These are phyloP conservation scores for Leptinotarsa lineolata DNA, from an alignment of 1,140 invertebrate species.

Conservation along the genomic window DNA sequence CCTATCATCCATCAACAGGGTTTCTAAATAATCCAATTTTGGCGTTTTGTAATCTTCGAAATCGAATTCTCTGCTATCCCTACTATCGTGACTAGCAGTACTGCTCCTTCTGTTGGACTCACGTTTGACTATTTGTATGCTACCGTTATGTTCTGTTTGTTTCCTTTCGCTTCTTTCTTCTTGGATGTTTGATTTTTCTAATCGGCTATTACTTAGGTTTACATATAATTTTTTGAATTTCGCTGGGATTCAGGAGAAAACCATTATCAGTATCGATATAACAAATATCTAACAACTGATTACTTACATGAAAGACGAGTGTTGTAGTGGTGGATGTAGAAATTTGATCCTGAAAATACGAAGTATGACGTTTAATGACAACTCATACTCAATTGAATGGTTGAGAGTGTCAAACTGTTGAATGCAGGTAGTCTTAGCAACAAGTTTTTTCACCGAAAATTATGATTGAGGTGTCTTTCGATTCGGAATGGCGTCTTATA, in stretches of 20 bases:
- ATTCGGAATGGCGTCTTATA: too few relatives aligned
- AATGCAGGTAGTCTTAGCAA: too few relatives aligned
- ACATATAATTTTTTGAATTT: slow-evolving; percentile 22
- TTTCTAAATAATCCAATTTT: neutral
- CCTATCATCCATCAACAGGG: neutral
- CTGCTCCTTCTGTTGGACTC: neutral
- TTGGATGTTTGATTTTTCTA: neutral
- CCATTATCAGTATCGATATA: neutral
- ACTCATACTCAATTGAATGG: neutral
- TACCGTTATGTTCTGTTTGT: neutral
- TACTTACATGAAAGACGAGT: slow-evolving; percentile 14
- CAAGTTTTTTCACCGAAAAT: too few relatives aligned
- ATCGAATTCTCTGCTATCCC: slow-evolving; percentile 16
- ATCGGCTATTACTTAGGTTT: slow-evolving; percentile 3
- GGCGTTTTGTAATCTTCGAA: neutral
- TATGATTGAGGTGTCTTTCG: too few relatives aligned
- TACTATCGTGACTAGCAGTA: neutral
- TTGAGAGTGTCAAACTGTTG: too few relatives aligned
- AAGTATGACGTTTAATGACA: neutral
- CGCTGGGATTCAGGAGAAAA: neutral
- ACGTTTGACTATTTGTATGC: too few relatives aligned
- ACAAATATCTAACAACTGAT: neutral
- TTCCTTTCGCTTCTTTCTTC: neutral
- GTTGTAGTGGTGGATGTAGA: slow-evolving; percentile 9
- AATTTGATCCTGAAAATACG: neutral